A percentile compares a stretch with the other conserved stretches of the same genome.
These are phyloP conservation scores for Eriocheir sinensis DNA, from an alignment of 1,140 invertebrate species.

Conservation along the genomic window DNA sequence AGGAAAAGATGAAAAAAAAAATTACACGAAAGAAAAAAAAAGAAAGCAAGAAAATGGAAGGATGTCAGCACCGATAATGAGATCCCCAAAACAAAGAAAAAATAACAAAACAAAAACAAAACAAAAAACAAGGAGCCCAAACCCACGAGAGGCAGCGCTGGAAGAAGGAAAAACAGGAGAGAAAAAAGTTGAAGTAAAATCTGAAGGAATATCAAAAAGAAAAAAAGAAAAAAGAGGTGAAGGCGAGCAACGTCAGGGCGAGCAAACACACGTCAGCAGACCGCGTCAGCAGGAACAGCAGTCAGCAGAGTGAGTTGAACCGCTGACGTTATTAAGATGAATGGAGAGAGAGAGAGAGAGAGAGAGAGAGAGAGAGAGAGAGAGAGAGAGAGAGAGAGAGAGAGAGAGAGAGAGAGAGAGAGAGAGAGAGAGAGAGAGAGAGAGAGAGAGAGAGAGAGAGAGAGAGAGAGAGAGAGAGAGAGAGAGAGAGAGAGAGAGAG, in stretches of 20 bases:
- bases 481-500: too few species aligned
- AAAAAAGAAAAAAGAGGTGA: background rate
- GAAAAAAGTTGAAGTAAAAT: background rate
- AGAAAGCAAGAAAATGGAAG: too few species aligned
- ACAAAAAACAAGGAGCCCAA: too few species aligned
- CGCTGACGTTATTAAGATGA: background rate
- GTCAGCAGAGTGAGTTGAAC: background rate
- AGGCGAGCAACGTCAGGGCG: background rate
- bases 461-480: too few species aligned
- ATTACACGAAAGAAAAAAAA: too few species aligned
- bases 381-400: conserved; percentile 14
- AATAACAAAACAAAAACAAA: background rate
- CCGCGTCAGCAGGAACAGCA: background rate
- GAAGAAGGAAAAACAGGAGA: too few species aligned
- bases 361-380: background rate
- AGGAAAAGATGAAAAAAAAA: too few species aligned
- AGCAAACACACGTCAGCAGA: background rate
- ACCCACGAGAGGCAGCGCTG: too few species aligned
- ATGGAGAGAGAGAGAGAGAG: background rate
- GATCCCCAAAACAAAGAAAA: background rate
- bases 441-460: too few species aligned
- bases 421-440: too few species aligned
- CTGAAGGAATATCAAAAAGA: background rate
- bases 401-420: background rate
- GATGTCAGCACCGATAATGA: too few species aligned